phyloP scores from a whole-genome alignment of 1,140 invertebrate species.

The Octopus sinensis region DNA sequence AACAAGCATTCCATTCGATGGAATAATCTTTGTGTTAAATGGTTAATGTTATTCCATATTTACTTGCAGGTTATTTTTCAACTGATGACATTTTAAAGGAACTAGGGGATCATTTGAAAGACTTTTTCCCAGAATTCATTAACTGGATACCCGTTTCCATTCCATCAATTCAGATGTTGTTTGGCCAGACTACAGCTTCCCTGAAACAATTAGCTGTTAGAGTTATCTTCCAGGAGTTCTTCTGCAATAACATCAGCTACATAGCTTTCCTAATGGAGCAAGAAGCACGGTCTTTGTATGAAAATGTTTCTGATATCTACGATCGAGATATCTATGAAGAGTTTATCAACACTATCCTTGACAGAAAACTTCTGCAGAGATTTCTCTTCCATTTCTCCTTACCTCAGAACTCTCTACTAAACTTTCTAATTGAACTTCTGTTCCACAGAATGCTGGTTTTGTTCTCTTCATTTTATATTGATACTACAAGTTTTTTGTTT shows the following conservation, averaged over 20 bases:
- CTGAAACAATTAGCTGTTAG: constrained; percentile 39
- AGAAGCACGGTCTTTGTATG: constrained; percentile 31
- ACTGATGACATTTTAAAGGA: constrained; percentile 42
- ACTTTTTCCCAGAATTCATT: constrained; percentile 42
- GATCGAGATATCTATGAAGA: constrained; percentile 40
- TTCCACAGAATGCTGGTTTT: constrained; percentile 39
- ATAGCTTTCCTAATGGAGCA: constrained; percentile 38
- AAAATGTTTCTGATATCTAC: constrained; percentile 28
- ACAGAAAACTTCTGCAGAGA: constrained; percentile 35
- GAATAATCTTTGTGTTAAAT: too few species aligned
- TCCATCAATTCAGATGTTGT: constrained; percentile 37
- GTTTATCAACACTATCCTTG: constrained; percentile 41
- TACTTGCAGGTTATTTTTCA: constrained; percentile 38
- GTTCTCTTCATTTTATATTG: constrained; percentile 33
- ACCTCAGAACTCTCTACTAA: constrained; percentile 35
- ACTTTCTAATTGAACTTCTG: constrained; percentile 42
- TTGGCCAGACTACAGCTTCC: constrained; percentile 39
- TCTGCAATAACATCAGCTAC: constrained; percentile 35
- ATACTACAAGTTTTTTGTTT: background rate
- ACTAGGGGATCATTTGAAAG: constrained; percentile 32
- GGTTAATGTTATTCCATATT: too few species aligned
- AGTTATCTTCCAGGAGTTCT: constrained; percentile 38
- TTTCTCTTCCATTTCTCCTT: constrained; percentile 34
- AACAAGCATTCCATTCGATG: too few species aligned
- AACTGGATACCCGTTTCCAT: constrained; percentile 31